Evolutionary conservation across 35 echinoderm and acorn worm species (phyloP), one percentile per base, ranked within the genome.

Genomic region (Amphiura filiformis): DNA sequence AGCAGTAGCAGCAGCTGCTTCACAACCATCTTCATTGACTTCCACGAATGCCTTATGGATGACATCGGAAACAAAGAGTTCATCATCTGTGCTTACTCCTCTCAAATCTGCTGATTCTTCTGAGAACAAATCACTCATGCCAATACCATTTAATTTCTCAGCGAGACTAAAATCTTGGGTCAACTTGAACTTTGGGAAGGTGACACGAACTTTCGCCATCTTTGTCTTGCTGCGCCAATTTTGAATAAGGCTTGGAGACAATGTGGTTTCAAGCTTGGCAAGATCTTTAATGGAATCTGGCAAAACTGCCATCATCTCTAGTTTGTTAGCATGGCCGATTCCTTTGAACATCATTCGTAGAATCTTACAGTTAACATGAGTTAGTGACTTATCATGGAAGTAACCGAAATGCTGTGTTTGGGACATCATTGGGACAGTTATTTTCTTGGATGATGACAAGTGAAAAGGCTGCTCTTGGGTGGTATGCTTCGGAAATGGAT

Each of bases 1-100:
- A 41, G 78, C 56, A 0, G 76, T 86, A 0, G 88, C 92, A 9
- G 92, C 87, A 33, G 83, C 93, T 1, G 88, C 93, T 76, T 94
- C 93, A 23, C 81, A 91, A 7, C 93, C 93, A 80, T 90, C 84
- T 84, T 94, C 93, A 91, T 87, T 88, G 22, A 93, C 61, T 31
- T 88, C 85, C 41, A 93, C 34, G 82, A 94, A 94, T 22, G 93
- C 88, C 76, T 94, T 94, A 35, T 94, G 93, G 22, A 87, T 64
- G 36, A 90, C 88, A 20, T 86, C 82, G 13, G 88, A 90, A 40
- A 90, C 84, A 80, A 23, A 91, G 12, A 94, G 64, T 0, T 87
- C 78, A 14, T 82, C 36, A 13, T 56, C 36, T 4, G 2, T 36
- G 30, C 76, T 38, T 32, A 94, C 78, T 15, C 84, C 88, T 32